These are phyloP conservation scores for Crotalus horridus DNA, from an alignment of 2,113 vertebrate genomes.

Conservation along the genomic window DNA sequence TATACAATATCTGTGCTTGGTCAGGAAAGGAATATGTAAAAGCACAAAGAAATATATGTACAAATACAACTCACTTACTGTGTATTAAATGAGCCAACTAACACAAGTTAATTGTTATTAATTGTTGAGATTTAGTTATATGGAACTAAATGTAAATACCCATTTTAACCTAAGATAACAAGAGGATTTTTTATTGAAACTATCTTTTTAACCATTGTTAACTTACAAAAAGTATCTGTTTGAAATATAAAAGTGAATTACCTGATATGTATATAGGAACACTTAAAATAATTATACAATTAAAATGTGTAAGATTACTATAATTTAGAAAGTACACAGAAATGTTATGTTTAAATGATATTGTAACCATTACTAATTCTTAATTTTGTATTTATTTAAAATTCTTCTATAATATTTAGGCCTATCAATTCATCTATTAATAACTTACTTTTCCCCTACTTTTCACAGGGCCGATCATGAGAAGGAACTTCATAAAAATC, in stretches of 20 bases:
- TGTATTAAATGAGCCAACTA: neutral
- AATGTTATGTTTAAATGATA: neutral
- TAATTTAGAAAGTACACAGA: too few species aligned
- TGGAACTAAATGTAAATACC: neutral
- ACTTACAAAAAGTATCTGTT: neutral
- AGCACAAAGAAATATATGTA: neutral
- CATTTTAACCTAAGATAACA: neutral
- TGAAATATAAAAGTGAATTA: neutral
- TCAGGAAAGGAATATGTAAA: neutral
- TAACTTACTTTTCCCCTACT: neutral
- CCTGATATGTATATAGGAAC: neutral
- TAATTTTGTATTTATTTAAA: neutral
- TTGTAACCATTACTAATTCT: neutral
- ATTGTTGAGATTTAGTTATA: neutral
- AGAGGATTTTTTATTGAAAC: neutral
- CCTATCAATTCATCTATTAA: neutral
- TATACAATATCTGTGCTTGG: neutral
- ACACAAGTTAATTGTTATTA: neutral
- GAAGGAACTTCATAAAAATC: neutral
- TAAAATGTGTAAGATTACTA: neutral
- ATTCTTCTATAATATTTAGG: neutral
- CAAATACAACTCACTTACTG: neutral
- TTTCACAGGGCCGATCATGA: neutral
- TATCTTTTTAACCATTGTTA: neutral
- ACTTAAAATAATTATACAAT: neutral